Evolutionary conservation across 2,797 vertebrate species (phyloP).

Genomic region (Cyclura pinguis): DNA sequence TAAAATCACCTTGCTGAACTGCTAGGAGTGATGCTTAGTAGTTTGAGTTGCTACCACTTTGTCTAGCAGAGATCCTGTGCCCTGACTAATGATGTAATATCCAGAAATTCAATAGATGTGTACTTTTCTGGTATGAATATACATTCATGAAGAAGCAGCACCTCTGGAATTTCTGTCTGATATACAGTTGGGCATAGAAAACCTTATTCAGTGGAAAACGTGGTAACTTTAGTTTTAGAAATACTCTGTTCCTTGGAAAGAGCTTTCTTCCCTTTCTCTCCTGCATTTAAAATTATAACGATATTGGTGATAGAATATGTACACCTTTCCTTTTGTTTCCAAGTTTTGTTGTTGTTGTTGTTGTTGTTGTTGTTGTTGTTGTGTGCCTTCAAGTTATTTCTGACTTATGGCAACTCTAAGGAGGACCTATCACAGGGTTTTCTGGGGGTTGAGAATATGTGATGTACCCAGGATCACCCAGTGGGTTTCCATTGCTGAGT

Average conservation of each 20-base stretch:
- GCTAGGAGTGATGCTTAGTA: not conserved
- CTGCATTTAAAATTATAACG: not conserved
- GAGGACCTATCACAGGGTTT: too few species aligned
- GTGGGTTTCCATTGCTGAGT: too few species aligned
- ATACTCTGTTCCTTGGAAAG: too few species aligned
- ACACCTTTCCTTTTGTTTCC: not conserved
- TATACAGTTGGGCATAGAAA: too few species aligned
- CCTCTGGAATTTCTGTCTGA: not conserved
- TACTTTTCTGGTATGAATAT: not conserved
- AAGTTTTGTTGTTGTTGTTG: not conserved
- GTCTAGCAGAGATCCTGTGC: not conserved
- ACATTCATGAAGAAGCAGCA: not conserved
- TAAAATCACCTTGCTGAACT: not conserved
- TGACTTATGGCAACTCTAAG: too few species aligned
- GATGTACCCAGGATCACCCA: too few species aligned
- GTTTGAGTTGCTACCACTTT: not conserved
- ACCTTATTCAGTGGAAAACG: too few species aligned
- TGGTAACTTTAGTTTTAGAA: too few species aligned
- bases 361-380: too few species aligned
- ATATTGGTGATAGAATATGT: not conserved
- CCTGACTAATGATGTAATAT: not conserved
- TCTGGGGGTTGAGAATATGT: too few species aligned
- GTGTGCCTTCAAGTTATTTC: too few species aligned
- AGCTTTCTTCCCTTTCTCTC: not conserved
- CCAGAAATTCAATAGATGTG: not conserved